Conservation (phyloP, 2,888 invertebrate species). For the Rosalia funebris region DNA sequence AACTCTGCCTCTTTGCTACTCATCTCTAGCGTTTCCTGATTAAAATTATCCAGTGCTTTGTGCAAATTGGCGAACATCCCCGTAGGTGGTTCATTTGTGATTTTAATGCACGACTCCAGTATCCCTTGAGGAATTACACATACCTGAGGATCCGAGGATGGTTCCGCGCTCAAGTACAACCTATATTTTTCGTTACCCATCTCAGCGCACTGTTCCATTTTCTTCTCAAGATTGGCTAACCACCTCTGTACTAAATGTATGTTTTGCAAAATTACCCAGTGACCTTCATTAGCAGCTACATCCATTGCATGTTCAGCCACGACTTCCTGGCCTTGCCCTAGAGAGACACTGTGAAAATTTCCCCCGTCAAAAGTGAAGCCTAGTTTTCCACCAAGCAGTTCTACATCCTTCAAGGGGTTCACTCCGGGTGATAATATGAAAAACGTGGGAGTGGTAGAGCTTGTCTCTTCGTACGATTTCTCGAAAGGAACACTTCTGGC, state of each 20-base stretch:
- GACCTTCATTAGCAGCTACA: conserved; percentile 77
- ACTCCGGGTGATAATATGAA: conserved; percentile 95
- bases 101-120: conserved; percentile 92
- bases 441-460: conserved; percentile 86
- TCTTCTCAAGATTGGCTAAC: conserved; percentile 89
- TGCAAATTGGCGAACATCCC: conserved; percentile 95
- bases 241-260: conserved; percentile 91
- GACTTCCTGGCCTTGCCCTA: conserved; percentile 94
- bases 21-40: conserved; percentile 91
- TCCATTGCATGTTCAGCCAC: conserved; percentile 91
- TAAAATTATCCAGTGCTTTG: conserved; percentile 92
- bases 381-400: conserved; percentile 81
- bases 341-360: conserved; percentile 92
- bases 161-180: conserved; percentile 89
- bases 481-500: conserved; percentile 82
- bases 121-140: conserved; percentile 86
- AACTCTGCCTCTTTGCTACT: conserved; percentile 94
- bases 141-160: conserved; percentile 74
- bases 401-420: conserved; percentile 93
- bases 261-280: conserved; percentile 95
- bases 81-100: conserved; percentile 95
- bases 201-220: conserved; percentile 83
- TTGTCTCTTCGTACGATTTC: conserved; percentile 87
- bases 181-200: conserved; percentile 71
- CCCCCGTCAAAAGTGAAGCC: conserved; percentile 82